These are phyloP conservation scores for Teleogryllus occipitalis DNA, from an alignment of 1,140 invertebrate genomes.

Conservation along the genomic window DNA sequence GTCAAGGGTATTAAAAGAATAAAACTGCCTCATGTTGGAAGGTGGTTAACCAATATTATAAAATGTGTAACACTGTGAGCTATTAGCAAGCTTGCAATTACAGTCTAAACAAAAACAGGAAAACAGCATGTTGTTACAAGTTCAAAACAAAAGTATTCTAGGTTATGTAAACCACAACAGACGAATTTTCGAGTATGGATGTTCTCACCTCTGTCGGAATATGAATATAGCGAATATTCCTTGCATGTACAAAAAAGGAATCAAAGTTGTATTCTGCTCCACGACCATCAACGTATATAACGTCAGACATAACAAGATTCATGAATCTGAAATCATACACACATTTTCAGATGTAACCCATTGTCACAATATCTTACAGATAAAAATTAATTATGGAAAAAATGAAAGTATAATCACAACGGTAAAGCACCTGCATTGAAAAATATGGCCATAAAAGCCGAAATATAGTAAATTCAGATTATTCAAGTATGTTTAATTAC, in stretches of 20 bases:
- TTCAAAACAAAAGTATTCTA: too few species aligned
- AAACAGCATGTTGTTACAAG: too few species aligned
- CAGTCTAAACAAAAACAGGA: too few species aligned
- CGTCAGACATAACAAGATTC: slow-evolving; percentile 55
- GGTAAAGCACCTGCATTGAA: slow-evolving; percentile 18
- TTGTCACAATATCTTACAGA: too few species aligned
- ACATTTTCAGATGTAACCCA: not conserved
- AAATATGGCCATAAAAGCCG: slow-evolving; percentile 12
- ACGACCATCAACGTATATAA: slow-evolving; percentile 46
- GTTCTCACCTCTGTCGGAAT: slow-evolving; percentile 52
- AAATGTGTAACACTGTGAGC: too few species aligned
- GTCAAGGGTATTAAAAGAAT: too few species aligned
- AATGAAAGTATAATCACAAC: slow-evolving; percentile 19
- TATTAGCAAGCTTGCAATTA: too few species aligned
- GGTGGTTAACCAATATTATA: too few species aligned
- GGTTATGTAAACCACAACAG: too few species aligned
- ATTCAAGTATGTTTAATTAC: slow-evolving; percentile 34
- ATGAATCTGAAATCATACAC: slow-evolving; percentile 44
- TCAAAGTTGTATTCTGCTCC: slow-evolving; percentile 40
- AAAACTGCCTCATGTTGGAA: too few species aligned
- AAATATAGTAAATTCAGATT: not conserved
- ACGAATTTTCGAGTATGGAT: too few species aligned
- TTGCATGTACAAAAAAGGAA: slow-evolving; percentile 50
- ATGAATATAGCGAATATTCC: slow-evolving; percentile 57
- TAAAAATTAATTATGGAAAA: too few species aligned